A percentile compares a stretch with the other conserved stretches of the same genome.
Conservation (phyloP, 2,888 invertebrate species). For the Dasysyrphus tricinctus region DNA sequence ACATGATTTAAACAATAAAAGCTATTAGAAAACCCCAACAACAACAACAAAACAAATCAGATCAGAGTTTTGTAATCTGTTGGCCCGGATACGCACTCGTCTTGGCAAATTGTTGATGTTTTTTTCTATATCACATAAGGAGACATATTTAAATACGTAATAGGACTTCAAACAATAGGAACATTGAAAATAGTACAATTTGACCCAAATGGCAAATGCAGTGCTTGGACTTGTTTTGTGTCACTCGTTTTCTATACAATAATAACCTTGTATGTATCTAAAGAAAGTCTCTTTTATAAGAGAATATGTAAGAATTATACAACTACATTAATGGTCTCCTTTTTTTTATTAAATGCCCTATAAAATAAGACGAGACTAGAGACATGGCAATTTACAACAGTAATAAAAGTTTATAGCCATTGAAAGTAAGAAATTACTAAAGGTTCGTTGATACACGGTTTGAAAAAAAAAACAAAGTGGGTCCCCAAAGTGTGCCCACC, state of each 20-base stretch:
- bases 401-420: too few relatives aligned
- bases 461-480: too few relatives aligned
- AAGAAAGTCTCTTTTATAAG: neutral
- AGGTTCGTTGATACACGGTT: too few relatives aligned
- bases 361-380: too few relatives aligned
- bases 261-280: neutral
- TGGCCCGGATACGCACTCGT: constrained; percentile 8
- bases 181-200: neutral
- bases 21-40: neutral
- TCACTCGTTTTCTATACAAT: neutral
- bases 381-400: too few relatives aligned
- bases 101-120: neutral
- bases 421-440: too few relatives aligned
- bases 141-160: neutral
- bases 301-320: neutral
- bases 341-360: too few relatives aligned
- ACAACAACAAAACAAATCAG: neutral
- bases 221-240: constrained; percentile 20
- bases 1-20: neutral
- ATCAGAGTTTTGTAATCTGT: neutral
- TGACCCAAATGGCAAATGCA: constrained; percentile 57
- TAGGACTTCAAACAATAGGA: neutral
- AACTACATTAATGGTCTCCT: too few relatives aligned
- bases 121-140: neutral
- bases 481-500: too few relatives aligned